phyloP scores from a whole-genome alignment of 2,797 vertebrate genomes.

The Fringilla coelebs region DNA sequence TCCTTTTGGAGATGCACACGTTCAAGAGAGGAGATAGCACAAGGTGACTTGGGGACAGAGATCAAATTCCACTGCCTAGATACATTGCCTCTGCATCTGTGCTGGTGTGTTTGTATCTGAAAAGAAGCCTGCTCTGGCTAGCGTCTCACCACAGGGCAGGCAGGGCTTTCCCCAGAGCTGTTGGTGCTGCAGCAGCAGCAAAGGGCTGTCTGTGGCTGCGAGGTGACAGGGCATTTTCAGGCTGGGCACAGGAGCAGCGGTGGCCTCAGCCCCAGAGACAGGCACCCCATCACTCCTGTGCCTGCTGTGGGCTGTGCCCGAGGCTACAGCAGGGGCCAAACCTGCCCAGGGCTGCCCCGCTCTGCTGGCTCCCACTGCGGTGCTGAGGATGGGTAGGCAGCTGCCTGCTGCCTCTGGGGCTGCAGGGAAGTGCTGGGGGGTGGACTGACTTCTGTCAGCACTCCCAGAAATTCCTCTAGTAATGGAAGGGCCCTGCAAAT shows the following conservation, averaged over 20 bases:
- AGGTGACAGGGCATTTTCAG: not conserved
- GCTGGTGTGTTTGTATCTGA: not conserved
- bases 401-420: not conserved
- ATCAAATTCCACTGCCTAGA: not conserved
- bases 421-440: not conserved
- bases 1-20: not conserved
- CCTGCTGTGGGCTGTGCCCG: not conserved
- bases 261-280: fast-evolving
- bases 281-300: not conserved
- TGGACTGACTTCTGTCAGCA: not conserved
- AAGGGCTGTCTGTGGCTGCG: not conserved
- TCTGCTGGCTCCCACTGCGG: not conserved
- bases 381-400: not conserved
- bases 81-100: fast-evolving
- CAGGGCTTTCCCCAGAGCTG: not conserved
- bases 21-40: not conserved
- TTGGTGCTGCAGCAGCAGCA: not conserved
- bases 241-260: not conserved
- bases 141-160: not conserved
- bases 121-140: not conserved
- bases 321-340: not conserved
- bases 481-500: not conserved
- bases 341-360: not conserved
- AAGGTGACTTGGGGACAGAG: not conserved
- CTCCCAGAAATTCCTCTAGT: not conserved